phyloP scores from a whole-genome alignment of 2,888 invertebrate species.

The Brachylomia viminalis region DNA sequence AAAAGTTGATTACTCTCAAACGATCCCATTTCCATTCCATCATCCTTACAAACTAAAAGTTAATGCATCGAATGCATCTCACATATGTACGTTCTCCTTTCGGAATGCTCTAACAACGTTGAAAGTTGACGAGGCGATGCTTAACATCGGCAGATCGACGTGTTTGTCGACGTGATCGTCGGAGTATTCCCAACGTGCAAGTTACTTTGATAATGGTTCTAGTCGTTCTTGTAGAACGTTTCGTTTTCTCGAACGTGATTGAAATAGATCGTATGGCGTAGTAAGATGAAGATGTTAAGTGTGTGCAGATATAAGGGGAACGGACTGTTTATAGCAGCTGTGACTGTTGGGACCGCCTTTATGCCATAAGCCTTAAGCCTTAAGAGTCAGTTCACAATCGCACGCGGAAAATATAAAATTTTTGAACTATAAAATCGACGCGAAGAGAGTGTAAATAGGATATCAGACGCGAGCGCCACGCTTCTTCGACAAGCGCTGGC shows the following conservation, averaged over 20 bases:
- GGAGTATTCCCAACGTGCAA: constrained; percentile 27
- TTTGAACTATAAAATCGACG: no score
- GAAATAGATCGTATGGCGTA: constrained; percentile 12
- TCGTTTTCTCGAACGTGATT: constrained; percentile 33
- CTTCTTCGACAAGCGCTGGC: no score
- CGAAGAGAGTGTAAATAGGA: no score
- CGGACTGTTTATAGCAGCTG: not conserved
- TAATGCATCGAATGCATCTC: constrained; percentile 38
- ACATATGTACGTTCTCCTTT: constrained; percentile 9
- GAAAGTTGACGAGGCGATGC: constrained; percentile 34
- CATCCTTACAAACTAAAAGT: constrained; percentile 10
- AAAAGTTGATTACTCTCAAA: not conserved
- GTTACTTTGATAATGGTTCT: constrained; percentile 23
- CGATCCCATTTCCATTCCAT: not conserved
- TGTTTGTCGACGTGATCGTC: constrained; percentile 29
- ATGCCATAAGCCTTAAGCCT: no score
- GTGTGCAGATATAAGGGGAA: not conserved
- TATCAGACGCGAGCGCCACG: no score
- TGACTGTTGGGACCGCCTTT: not conserved
- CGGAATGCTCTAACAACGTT: constrained; percentile 29
- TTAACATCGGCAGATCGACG: constrained; percentile 42
- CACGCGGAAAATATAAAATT: no score
- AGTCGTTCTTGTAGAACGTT: constrained; percentile 16
- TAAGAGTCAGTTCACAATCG: not conserved
- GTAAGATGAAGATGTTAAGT: not conserved